Evolutionary conservation across 2,888 invertebrate genomes (phyloP).

Genomic region (Crossocerus cetratus): DNA sequence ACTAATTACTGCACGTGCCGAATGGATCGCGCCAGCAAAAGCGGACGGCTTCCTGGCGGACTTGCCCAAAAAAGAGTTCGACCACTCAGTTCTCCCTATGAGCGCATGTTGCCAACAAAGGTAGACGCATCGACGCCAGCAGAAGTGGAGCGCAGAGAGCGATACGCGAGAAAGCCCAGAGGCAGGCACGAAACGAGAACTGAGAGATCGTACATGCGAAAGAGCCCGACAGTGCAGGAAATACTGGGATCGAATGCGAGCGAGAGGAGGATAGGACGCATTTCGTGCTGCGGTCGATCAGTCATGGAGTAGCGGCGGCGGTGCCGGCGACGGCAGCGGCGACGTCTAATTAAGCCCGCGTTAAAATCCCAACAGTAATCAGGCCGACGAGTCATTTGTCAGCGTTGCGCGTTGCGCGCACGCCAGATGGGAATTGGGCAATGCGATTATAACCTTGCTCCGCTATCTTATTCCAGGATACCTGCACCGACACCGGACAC

Average conservation of each 20-base stretch:
- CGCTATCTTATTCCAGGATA: constrained; percentile 35
- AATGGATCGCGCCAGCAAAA: no score
- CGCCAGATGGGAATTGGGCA: constrained; percentile 57
- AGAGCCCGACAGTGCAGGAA: constrained; percentile 1
- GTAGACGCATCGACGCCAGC: constrained; percentile 41
- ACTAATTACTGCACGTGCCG: no score
- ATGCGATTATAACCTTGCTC: constrained; percentile 55
- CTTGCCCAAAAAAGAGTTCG: no score
- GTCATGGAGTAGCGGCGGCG: constrained; percentile 46
- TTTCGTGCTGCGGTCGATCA: constrained; percentile 60
- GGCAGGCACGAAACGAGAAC: constrained; percentile 2
- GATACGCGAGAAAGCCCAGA: constrained; percentile 10
- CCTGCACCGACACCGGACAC: constrained; percentile 30
- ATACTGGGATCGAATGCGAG: constrained; percentile 8
- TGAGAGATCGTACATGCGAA: constrained; percentile 10
- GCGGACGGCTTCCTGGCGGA: no score
- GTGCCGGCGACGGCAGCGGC: constrained; percentile 21
- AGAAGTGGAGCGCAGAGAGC: constrained; percentile 1
- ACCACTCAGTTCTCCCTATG: no score
- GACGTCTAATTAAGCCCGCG: constrained; percentile 64
- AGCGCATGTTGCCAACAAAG: constrained; percentile 40
- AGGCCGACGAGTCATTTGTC: constrained; percentile 63
- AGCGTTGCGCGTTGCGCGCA: constrained; percentile 40
- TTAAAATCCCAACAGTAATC: constrained; percentile 66
- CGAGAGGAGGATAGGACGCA: constrained; percentile 17